Percentiles rank a stretch among this genome's conserved stretches.
phyloP scores from a whole-genome alignment of 2,888 invertebrate genomes.

The Incurvaria masculella region DNA sequence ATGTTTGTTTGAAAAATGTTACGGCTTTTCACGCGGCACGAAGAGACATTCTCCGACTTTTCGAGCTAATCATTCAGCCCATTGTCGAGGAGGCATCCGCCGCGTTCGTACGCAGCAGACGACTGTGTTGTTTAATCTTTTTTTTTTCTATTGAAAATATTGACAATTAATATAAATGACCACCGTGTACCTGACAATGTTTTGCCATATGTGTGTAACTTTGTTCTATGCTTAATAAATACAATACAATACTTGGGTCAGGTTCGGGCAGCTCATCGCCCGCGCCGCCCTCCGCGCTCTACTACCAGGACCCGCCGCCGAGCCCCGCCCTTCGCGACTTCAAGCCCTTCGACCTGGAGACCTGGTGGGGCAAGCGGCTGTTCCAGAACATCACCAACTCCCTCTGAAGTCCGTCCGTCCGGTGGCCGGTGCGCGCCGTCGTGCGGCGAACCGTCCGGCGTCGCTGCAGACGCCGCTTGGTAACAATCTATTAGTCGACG shows the following conservation, averaged over 20 bases:
- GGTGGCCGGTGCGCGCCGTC: neutral
- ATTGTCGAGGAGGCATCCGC: no score
- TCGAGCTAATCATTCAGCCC: no score
- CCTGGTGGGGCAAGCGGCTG: slow-evolving; percentile 86
- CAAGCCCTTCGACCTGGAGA: slow-evolving; percentile 86
- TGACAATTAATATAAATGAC: slow-evolving; percentile 4
- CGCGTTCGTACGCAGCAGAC: no score
- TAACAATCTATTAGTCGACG: no score
- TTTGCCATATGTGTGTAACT: slow-evolving; percentile 14
- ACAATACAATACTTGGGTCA: slow-evolving; percentile 27
- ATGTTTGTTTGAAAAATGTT: no score
- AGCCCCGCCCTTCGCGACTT: slow-evolving; percentile 72
- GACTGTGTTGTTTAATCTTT: slow-evolving; percentile 5
- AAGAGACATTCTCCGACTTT: no score
- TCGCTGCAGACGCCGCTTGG: no score
- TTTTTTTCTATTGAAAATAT: slow-evolving; percentile 2
- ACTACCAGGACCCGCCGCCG: slow-evolving; percentile 72
- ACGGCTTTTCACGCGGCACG: no score
- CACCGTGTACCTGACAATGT: no score
- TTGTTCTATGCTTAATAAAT: no score
- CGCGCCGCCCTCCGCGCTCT: slow-evolving; percentile 51
- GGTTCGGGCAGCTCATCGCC: slow-evolving; percentile 43
- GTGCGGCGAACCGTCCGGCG: no score
- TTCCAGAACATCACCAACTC: slow-evolving; percentile 85
- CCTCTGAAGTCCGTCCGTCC: slow-evolving; percentile 53